Evolutionary conservation across 1,140 invertebrate species (phyloP), one percentile per base, ranked within the genome.

Genomic region (Telenomus remus): DNA sequence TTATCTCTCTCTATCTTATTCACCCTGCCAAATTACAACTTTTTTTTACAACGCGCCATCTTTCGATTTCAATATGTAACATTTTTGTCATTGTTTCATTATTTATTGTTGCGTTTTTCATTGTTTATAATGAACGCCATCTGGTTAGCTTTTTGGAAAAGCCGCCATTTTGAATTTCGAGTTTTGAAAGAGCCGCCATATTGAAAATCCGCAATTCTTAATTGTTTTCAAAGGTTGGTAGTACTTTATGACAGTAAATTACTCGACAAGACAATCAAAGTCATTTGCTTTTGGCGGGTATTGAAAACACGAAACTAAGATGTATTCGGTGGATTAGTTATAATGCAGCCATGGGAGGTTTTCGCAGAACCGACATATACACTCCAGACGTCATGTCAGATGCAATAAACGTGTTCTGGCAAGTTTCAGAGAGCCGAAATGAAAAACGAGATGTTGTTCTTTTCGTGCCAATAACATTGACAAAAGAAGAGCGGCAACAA

Each of bases 221-320:
- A n/a, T n/a, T n/a, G n/a, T n/a, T n/a, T n/a, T n/a, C n/a, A n/a
- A n/a, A n/a, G n/a, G n/a, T n/a, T n/a, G n/a, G n/a, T n/a, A n/a
- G n/a, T n/a, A n/a, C n/a, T n/a, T n/a, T n/a, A n/a, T n/a, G 19
- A 27, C 19, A 27, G 2, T 27, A 27, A 27, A 27, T 27, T 39
- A 39, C 9, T 9, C 37, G 1, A 39, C 37, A 71, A 63, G 51
- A 71, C 68, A 63, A 56, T 50, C 68, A 71, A 55, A 71, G 35
- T 48, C 53, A 71, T 63, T 71, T 71, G 59, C 53, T 37, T 63
- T 59, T 70, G 51, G 59, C 46, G 19, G 55, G 39, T 33, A 63
- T 50, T 63, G 68, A 63, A 71, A 63, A 51, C 47, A 15, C 44
- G 44, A 54, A 54, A 55, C 56, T 44, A 50, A 35, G 19, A 56